A percentile compares a stretch with the other conserved stretches of the same genome.
Conservation (phyloP, 2,888 invertebrate species). For the Eugnorisma glareosa region DNA sequence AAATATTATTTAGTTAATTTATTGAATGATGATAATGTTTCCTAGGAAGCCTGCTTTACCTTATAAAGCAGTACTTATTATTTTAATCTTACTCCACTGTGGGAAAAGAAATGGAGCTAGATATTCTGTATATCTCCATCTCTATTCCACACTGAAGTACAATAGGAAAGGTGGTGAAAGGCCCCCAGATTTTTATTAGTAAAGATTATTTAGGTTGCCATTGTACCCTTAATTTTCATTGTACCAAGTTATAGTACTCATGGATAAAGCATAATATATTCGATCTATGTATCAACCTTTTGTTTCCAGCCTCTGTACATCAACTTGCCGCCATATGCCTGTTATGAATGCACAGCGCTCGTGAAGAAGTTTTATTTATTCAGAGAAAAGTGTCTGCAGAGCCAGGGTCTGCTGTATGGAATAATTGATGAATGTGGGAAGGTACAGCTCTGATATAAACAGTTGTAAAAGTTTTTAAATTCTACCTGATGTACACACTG, state of each 20-base stretch:
- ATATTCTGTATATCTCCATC: background rate
- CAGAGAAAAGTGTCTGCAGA: slow-evolving; percentile 77
- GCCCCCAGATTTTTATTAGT: background rate
- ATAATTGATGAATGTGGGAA: slow-evolving; percentile 76
- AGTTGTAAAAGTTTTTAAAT: background rate
- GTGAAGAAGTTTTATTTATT: slow-evolving; percentile 81
- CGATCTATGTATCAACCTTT: background rate
- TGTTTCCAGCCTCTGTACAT: slow-evolving; percentile 69
- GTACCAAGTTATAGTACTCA: background rate
- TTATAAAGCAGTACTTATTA: background rate
- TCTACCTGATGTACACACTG: background rate
- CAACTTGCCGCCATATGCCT: slow-evolving; percentile 77
- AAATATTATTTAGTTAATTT: background rate
- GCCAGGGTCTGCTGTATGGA: slow-evolving; percentile 76
- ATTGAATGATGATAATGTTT: background rate
- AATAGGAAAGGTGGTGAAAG: background rate
- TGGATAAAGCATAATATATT: background rate
- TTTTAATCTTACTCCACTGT: background rate
- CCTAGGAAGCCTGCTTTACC: background rate
- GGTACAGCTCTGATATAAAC: slow-evolving; percentile 68
- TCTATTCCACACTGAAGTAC: background rate
- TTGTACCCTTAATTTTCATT: background rate
- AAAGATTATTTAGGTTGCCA: background rate
- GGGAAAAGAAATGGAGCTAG: background rate
- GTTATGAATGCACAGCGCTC: slow-evolving; percentile 80